Percentiles rank a stretch among this genome's conserved stretches.
Evolutionary conservation across 2,797 vertebrate species (phyloP).

Genomic region (Harpagifer antarcticus): DNA sequence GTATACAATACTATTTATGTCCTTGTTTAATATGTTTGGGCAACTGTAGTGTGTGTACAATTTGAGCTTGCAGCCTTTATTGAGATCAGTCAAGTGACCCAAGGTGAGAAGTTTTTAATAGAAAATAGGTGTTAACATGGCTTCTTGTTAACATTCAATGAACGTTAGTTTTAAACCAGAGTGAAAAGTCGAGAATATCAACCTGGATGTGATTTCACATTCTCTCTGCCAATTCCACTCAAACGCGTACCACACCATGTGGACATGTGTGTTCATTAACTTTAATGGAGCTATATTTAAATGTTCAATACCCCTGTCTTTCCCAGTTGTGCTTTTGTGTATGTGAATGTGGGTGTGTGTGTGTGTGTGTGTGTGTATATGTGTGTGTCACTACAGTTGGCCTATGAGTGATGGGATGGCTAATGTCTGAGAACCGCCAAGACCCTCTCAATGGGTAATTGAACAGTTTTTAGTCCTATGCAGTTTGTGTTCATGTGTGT

Average conservation of each 20-base stretch:
- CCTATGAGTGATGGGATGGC: slow-evolving; percentile 63
- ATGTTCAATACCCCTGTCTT: slow-evolving; percentile 52
- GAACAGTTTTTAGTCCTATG: slow-evolving; percentile 65
- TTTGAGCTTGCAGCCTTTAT: slow-evolving; percentile 9
- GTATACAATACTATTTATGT: slow-evolving; percentile 21
- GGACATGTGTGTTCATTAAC: slow-evolving; percentile 69
- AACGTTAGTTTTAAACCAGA: slow-evolving; percentile 37
- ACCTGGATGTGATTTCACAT: slow-evolving; percentile 34
- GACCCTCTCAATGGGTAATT: slow-evolving; percentile 69
- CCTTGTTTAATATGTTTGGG: slow-evolving; percentile 14
- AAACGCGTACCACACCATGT: slow-evolving; percentile 38
- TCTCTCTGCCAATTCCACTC: slow-evolving; percentile 6
- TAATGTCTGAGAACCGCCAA: slow-evolving; percentile 68
- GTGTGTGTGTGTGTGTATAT: slow-evolving; percentile 19
- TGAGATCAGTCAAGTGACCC: slow-evolving; percentile 22
- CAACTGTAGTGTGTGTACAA: neutral
- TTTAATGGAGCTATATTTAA: slow-evolving; percentile 70
- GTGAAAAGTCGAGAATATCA: slow-evolving; percentile 49
- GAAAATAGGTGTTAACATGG: slow-evolving; percentile 17
- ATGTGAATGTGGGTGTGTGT: slow-evolving; percentile 7
- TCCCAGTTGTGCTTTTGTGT: slow-evolving; percentile 9
- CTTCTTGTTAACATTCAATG: slow-evolving; percentile 40
- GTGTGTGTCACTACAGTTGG: slow-evolving; percentile 45
- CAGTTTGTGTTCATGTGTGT: slow-evolving; percentile 34
- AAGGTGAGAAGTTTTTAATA: slow-evolving; percentile 29